A percentile compares a stretch with the other conserved stretches of the same genome.
phyloP scores from a whole-genome alignment of 2,113 vertebrate species.

The Xiphorhynchus elegans region DNA sequence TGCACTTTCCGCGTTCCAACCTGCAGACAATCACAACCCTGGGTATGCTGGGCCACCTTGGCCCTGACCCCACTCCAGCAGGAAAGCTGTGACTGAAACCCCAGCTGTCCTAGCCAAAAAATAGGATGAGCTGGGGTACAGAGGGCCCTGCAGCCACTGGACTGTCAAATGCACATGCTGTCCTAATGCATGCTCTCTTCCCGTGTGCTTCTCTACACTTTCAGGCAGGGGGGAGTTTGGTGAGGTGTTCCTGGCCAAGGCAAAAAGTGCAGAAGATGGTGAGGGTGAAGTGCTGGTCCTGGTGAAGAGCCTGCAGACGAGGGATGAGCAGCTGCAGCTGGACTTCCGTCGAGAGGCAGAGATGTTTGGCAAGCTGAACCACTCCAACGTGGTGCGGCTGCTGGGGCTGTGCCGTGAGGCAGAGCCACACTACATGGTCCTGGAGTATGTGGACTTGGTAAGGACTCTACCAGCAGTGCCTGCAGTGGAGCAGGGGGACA shows the following conservation, averaged over 20 bases:
- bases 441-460: slow-evolving; percentile 98
- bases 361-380: slow-evolving; percentile 95
- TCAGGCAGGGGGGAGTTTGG: slow-evolving; percentile 94
- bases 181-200: background rate
- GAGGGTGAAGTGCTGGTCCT: slow-evolving; percentile 88
- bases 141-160: background rate
- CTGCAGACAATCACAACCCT: slow-evolving; percentile 94
- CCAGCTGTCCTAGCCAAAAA: background rate
- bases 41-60: slow-evolving; percentile 74
- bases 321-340: slow-evolving; percentile 89
- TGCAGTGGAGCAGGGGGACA: background rate
- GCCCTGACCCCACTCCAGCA: background rate
- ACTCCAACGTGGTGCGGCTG: slow-evolving; percentile 86
- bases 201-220: background rate
- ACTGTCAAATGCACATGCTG: background rate
- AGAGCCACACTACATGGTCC: slow-evolving; percentile 92
- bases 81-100: background rate
- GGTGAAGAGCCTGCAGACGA: slow-evolving; percentile 91
- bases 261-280: slow-evolving; percentile 82
- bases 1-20: slow-evolving; percentile 86
- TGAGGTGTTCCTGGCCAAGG: slow-evolving; percentile 95
- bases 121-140: background rate
- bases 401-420: slow-evolving; percentile 90
- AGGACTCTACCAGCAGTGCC: background rate
- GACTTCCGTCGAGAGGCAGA: slow-evolving; percentile 92